These are phyloP conservation scores for Eledone cirrhosa DNA, from an alignment of 2,888 invertebrate genomes.

Conservation along the genomic window DNA sequence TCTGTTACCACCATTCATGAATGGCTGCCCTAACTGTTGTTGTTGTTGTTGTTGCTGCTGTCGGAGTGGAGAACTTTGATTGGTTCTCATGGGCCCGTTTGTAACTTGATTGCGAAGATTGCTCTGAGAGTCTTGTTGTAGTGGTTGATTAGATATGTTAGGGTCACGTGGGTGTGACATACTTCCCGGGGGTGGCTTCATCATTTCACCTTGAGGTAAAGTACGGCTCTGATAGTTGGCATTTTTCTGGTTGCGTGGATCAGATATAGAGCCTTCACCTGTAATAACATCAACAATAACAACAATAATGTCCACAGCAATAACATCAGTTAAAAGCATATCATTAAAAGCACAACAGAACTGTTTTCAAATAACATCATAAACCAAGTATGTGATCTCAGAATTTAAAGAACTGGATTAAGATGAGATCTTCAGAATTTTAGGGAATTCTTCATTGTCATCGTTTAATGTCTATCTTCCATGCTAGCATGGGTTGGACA, in stretches of 20 bases:
- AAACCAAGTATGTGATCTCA: no score
- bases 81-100: background rate
- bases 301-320: no score
- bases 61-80: slow-evolving; percentile 31
- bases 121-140: slow-evolving; percentile 46
- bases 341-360: no score
- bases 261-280: slow-evolving; percentile 17
- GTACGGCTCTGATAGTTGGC: slow-evolving; percentile 7
- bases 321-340: no score
- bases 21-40: slow-evolving; percentile 35
- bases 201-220: background rate
- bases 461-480: no score
- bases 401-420: no score
- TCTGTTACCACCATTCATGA: slow-evolving; percentile 14
- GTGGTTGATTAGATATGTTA: slow-evolving; percentile 34
- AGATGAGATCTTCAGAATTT: no score
- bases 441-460: no score
- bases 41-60: slow-evolving; percentile 69
- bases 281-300: background rate
- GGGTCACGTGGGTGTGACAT: slow-evolving; percentile 36
- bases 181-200: slow-evolving; percentile 40
- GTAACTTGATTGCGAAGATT: slow-evolving; percentile 33
- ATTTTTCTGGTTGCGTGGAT: slow-evolving; percentile 29
- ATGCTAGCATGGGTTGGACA: no score
- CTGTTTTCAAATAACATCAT: no score